phyloP scores from a whole-genome alignment of 2,888 invertebrate genomes.

The Patella caerulea region DNA sequence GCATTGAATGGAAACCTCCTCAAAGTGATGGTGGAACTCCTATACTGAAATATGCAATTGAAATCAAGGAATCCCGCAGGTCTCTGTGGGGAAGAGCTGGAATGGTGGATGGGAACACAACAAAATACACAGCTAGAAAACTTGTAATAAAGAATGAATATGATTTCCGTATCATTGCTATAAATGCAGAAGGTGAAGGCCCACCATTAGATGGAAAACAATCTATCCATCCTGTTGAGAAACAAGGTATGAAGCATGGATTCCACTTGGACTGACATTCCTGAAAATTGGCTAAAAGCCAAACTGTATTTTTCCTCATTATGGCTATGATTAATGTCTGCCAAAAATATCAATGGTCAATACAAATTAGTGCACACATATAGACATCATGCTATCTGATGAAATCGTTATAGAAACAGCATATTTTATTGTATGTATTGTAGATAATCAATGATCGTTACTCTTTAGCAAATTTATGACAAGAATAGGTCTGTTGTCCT shows the following conservation, averaged over 20 bases:
- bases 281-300: too few relatives aligned
- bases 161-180: slow-evolving; percentile 97
- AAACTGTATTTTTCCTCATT: too few relatives aligned
- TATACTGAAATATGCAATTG: slow-evolving; percentile 84
- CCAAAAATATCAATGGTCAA: too few relatives aligned
- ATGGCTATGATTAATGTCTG: too few relatives aligned
- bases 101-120: slow-evolving; percentile 49
- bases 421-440: too few relatives aligned
- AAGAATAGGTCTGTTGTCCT: too few relatives aligned
- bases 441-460: too few relatives aligned
- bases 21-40: slow-evolving; percentile 96
- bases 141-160: slow-evolving; percentile 91
- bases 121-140: slow-evolving; percentile 83
- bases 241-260: slow-evolving; percentile 45
- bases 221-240: slow-evolving; percentile 78
- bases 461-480: too few relatives aligned
- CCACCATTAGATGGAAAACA: slow-evolving; percentile 90
- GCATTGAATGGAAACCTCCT: slow-evolving; percentile 95
- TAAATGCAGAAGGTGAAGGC: slow-evolving; percentile 97
- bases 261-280: too few relatives aligned
- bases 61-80: slow-evolving; percentile 91
- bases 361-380: too few relatives aligned
- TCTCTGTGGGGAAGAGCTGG: slow-evolving; percentile 89
- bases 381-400: too few relatives aligned
- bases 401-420: too few relatives aligned